Evolutionary conservation across 2,113 vertebrate genomes (phyloP), one percentile per base, ranked within the genome.

Genomic region (Sakesphorus luctuosus): DNA sequence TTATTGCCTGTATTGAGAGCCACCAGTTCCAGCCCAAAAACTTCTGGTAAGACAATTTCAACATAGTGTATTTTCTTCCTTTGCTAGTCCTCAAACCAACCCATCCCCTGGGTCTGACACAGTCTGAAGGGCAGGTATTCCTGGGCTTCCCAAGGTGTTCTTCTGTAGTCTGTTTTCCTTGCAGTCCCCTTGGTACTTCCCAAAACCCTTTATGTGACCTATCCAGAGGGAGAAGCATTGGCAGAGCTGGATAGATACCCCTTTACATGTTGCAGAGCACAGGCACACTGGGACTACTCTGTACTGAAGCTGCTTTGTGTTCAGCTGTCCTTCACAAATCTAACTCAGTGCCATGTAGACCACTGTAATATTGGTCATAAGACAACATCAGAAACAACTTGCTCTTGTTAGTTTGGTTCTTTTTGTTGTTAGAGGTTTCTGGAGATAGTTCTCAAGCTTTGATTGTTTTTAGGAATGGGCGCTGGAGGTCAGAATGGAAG

Each of bases 1-100:
- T 99, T 97, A 99, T 99, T 94, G 99, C 99, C 73, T 99, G 99
- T 96, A 99, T 99, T 63, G 99, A 99, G 98, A 98, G 98, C 90
- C 99, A 99, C 98, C 99, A 99, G 78, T 99, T 99, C 98, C 99
- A 99, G 96, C 99, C 99, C 74, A 99, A 99, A 98, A 99, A 99
- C 96, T 99, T 99, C 97, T 99, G 99, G 99, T 99, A 98, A 98
- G 98, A 92, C 72, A 78, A 36, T 85, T 92, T 89, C 71, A 79
- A 50, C 50, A 13, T 1, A 80, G 24, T 73, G 33, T n/a, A 8
- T 88, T 76, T 83, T 78, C 35, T 95, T 79, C 63, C 38, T 89
- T 84, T 85, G 26, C 55, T 74, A 18, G 33, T 71, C 68, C 29
- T 87, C 46, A 82, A 38, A 52, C 21, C 25, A 80, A 3, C 17